Percentiles rank a stretch among this genome's conserved stretches.
phyloP scores from a whole-genome alignment of 2,797 vertebrate species.

The Poliocrania exsul region DNA sequence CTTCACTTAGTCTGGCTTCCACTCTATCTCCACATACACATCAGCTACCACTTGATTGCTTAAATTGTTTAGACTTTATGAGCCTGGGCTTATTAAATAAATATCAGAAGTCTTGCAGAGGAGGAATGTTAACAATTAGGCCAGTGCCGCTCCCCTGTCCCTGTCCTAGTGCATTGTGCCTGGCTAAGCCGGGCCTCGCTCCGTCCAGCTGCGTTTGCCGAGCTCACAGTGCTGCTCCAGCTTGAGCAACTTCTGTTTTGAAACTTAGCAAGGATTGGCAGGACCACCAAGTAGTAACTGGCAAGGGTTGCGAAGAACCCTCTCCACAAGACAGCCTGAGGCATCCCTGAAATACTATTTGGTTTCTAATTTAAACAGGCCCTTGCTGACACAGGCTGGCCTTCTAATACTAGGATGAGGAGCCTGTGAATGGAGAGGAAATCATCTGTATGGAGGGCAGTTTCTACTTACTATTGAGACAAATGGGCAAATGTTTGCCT shows the following conservation, averaged over 20 bases:
- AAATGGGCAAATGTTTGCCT: slow-evolving; percentile 40
- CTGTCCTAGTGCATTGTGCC: not conserved
- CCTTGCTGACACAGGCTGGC: slow-evolving; percentile 57
- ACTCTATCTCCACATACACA: slow-evolving; percentile 2
- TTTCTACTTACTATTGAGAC: slow-evolving; percentile 42
- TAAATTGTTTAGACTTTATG: slow-evolving; percentile 24
- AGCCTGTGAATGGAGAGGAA: slow-evolving; percentile 59
- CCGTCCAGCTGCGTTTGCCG: not conserved
- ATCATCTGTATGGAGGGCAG: slow-evolving; percentile 38
- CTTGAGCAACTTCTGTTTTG: slow-evolving; percentile 68
- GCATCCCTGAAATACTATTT: slow-evolving; percentile 60
- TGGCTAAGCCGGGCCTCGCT: not conserved
- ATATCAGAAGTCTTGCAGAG: slow-evolving; percentile 44
- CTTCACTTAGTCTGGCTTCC: slow-evolving; percentile 4
- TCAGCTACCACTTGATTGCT: slow-evolving; percentile 38
- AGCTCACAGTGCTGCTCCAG: not conserved
- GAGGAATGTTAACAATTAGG: slow-evolving; percentile 60
- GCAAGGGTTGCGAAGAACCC: slow-evolving; percentile 59
- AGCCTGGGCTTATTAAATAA: slow-evolving; percentile 46
- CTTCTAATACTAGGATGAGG: slow-evolving; percentile 49
- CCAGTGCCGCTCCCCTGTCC: slow-evolving; percentile 37
- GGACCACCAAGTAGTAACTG: slow-evolving; percentile 70
- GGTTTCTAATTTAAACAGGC: slow-evolving; percentile 69
- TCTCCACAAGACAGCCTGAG: slow-evolving; percentile 65
- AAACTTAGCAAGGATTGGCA: slow-evolving; percentile 60